Conservation (phyloP, 1,140 invertebrate genomes). For the Ridgeia piscesae region DNA sequence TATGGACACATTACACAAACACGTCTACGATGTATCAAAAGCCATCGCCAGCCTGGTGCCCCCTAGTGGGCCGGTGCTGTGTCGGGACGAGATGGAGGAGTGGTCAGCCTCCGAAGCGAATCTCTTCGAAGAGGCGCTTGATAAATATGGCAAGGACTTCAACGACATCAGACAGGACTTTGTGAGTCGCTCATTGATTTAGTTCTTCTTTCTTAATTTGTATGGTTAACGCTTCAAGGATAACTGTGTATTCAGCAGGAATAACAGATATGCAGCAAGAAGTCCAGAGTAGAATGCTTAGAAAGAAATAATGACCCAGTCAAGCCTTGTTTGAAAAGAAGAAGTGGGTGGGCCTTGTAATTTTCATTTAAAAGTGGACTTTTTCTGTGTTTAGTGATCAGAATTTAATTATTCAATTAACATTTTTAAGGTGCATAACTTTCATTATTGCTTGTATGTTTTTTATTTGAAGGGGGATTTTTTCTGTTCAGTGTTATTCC, state of each 20-base stretch:
- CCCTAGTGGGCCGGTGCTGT: slow-evolving; percentile 88
- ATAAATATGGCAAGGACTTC: slow-evolving; percentile 99
- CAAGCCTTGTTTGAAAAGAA: background rate
- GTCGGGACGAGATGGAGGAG: slow-evolving; percentile 99
- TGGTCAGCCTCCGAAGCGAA: slow-evolving; percentile 99
- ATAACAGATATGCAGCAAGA: background rate
- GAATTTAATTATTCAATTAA: no score
- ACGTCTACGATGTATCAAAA: slow-evolving; percentile 85
- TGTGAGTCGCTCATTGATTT: slow-evolving; percentile 72
- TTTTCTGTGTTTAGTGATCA: background rate
- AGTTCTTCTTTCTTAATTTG: slow-evolving; percentile 19
- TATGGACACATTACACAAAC: slow-evolving; percentile 95
- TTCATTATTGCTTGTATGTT: background rate
- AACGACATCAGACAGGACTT: slow-evolving; percentile 97
- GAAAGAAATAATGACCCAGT: no score
- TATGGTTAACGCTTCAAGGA: background rate
- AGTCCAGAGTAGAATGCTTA: background rate
- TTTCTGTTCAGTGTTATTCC: no score
- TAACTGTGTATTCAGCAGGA: background rate
- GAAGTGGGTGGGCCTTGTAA: background rate
- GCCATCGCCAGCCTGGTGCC: slow-evolving; percentile 93
- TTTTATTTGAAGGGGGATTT: background rate
- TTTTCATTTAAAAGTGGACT: background rate
- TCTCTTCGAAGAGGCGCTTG: slow-evolving; percentile 95
- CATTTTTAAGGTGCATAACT: no score